These are phyloP conservation scores for Barypeithes pellucidus DNA, from an alignment of 2,888 invertebrate genomes.

Conservation along the genomic window DNA sequence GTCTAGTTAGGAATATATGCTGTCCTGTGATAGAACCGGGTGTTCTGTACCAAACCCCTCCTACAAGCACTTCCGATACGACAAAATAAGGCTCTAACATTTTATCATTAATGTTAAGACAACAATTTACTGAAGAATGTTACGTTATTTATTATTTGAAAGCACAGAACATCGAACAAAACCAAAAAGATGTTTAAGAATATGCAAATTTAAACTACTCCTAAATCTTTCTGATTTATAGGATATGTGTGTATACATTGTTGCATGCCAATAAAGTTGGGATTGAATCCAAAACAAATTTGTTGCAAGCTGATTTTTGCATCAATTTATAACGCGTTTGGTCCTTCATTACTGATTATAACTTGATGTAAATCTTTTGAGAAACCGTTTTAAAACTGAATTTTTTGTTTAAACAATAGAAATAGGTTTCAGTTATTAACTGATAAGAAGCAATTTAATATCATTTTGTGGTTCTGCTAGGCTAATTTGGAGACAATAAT, in stretches of 20 bases:
- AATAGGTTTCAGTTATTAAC: too few species aligned
- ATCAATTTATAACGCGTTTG: slow-evolving; percentile 2
- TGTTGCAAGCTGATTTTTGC: slow-evolving; percentile 21
- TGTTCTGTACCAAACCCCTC: too few species aligned
- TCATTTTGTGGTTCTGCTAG: too few species aligned
- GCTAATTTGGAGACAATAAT: too few species aligned
- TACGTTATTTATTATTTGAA: not conserved
- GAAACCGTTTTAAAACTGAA: not conserved
- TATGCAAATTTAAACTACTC: slow-evolving; percentile 15
- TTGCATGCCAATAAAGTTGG: slow-evolving; percentile 15
- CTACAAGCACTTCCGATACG: too few species aligned
- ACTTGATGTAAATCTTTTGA: not conserved
- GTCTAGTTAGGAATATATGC: too few species aligned
- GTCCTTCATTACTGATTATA: slow-evolving; percentile 6
- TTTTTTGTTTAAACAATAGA: not conserved
- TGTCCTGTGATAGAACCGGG: too few species aligned
- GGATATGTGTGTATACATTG: slow-evolving; percentile 7
- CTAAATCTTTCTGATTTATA: slow-evolving; percentile 14
- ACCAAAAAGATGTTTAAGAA: slow-evolving; percentile 5
- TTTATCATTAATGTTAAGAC: not conserved
- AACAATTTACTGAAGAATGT: not conserved
- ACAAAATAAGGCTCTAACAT: too few species aligned
- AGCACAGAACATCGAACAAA: not conserved
- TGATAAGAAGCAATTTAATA: too few species aligned
- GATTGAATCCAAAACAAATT: slow-evolving; percentile 17